Evolutionary conservation across 1,140 invertebrate genomes (phyloP).

Genomic region (Leptoteleia sp.): DNA sequence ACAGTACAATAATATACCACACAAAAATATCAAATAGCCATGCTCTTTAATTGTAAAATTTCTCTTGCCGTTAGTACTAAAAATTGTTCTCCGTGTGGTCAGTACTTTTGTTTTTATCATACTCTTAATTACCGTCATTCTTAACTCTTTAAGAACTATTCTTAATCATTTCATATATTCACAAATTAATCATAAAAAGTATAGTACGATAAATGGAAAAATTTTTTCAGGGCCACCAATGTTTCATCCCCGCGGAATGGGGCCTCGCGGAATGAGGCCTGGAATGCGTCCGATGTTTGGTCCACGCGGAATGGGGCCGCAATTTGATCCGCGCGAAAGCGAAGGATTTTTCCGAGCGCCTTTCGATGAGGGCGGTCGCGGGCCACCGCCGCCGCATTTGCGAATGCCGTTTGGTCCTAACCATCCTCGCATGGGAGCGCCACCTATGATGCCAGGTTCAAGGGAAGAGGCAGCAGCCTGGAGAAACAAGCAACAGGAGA

Average conservation of each 20-base stretch:
- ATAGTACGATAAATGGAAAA: not conserved
- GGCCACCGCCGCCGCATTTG: constrained; percentile 71
- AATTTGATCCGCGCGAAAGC: constrained; percentile 75
- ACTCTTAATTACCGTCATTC: too few relatives aligned
- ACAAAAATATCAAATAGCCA: too few relatives aligned
- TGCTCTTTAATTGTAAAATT: too few relatives aligned
- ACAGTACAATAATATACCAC: too few relatives aligned
- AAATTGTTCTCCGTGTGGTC: too few relatives aligned
- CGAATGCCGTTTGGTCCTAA: constrained; percentile 72
- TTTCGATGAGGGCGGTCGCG: constrained; percentile 77
- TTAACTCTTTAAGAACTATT: too few relatives aligned
- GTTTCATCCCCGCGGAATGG: constrained; percentile 81
- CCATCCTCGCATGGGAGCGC: constrained; percentile 24
- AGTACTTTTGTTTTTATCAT: constrained; percentile 14
- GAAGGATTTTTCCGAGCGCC: constrained; percentile 76
- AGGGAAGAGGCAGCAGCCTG: constrained; percentile 55
- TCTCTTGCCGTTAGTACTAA: too few relatives aligned
- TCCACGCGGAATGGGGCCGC: constrained; percentile 71
- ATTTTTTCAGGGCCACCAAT: constrained; percentile 77
- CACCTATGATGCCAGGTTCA: constrained; percentile 20
- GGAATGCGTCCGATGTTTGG: constrained; percentile 77
- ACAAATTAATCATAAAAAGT: too few relatives aligned
- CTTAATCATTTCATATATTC: too few relatives aligned
- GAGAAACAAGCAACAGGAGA: constrained; percentile 66
- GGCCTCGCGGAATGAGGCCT: constrained; percentile 77